Base-by-base conservation (phyloP, 2,113 vertebrate genomes). In the Equus quagga region DNA sequence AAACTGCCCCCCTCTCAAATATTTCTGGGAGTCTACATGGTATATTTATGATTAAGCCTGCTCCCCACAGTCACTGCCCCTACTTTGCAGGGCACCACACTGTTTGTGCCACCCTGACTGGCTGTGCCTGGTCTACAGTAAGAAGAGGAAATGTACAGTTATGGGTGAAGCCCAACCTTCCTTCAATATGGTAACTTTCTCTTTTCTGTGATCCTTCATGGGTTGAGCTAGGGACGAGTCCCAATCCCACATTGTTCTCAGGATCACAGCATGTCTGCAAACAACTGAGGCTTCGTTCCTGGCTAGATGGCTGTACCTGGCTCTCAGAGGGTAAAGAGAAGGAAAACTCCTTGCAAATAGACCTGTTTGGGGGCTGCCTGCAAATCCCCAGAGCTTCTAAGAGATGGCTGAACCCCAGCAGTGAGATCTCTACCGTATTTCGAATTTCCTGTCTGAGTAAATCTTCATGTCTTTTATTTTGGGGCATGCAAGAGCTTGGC, bases 341-440 rank as follows among this genome's bases (percentile, higher is more conserved):
- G 65, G 89, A 11, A n/a, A 19, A 72, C 26, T 62, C 36, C 26
- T 76, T 56, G 72, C 56, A 65, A 49, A 79, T 4, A 36, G 86
- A 31, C 44, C 72, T 9, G 0, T 1, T 12, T 3, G 2, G n/a
- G 31, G 26, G 19, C 23, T 73, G 64, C 8, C 36, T 58, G 11
- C 11, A 26, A 41, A n/a, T 60, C 46, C 14, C 8, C 69, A 92
- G 54, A 28, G 19, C 49, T 51, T 41, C 51, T 58, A 49, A 14
- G 85, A 65, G 33, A 65, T 8, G 33, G 21, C 93, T 72, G 49
- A 65, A 24, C 11, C 24, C 56, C 26, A 62, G 21, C 19, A 60
- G 31, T 51, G 33, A 62, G 24, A 33, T n/a, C 33, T 10, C 11
- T 73, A 17, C 9, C 12, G 11, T 12, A 28, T 10, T 65, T 58